Conservation (phyloP, 2,797 vertebrate species). For the Rhinichthys osculus region DNA sequence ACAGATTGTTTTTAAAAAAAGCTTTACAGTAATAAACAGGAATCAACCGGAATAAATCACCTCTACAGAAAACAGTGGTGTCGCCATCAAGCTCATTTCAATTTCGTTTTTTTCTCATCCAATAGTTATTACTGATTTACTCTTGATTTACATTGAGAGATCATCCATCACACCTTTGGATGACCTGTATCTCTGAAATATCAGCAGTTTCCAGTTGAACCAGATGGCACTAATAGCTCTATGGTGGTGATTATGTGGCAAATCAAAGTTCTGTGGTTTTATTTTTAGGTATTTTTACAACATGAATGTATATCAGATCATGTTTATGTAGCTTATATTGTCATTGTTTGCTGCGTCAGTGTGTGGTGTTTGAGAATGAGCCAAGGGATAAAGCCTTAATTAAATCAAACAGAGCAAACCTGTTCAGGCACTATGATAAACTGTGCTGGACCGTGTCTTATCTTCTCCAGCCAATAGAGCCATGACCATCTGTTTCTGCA, state of each 20-base stretch:
- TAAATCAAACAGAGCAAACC: constrained; percentile 83
- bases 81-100: not conserved
- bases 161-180: not conserved
- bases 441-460: constrained; percentile 79
- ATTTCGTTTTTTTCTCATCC: not conserved
- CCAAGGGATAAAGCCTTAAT: constrained; percentile 81
- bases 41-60: not conserved
- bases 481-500: constrained; percentile 80
- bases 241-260: not conserved
- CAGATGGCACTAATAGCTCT: constrained; percentile 27
- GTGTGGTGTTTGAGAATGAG: constrained; percentile 69
- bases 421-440: constrained; percentile 81
- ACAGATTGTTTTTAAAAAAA: not conserved
- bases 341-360: constrained; percentile 42
- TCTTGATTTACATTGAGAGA: not conserved
- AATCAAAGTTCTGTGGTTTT: constrained; percentile 48
- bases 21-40: not conserved
- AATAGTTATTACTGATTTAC: constrained; percentile 26
- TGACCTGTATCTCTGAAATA: constrained; percentile 8
- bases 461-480: constrained; percentile 80
- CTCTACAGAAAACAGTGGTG: not conserved
- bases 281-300: constrained; percentile 49
- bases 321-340: constrained; percentile 50
- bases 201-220: constrained; percentile 17
- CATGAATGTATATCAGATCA: constrained; percentile 48